Evolutionary conservation across 2,113 vertebrate genomes (phyloP).

Genomic region (Elephantulus edwardii): DNA sequence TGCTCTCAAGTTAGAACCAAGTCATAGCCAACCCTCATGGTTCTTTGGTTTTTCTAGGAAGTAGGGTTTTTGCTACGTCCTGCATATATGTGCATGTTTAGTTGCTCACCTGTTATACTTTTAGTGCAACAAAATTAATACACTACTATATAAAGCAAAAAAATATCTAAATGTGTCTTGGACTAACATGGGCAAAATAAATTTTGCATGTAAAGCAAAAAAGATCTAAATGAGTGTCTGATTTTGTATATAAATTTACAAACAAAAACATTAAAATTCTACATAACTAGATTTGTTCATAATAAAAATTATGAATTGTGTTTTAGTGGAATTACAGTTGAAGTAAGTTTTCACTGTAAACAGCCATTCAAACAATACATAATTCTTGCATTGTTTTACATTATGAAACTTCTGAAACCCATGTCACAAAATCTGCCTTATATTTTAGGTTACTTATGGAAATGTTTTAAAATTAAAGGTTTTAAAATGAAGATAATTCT

Average conservation of each 20-base stretch:
- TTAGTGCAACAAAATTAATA: background rate
- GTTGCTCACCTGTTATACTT: background rate
- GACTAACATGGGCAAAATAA: background rate
- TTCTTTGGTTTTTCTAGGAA: background rate
- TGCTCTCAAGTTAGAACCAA: no score
- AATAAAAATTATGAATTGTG: slow-evolving; percentile 31
- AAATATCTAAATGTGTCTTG: background rate
- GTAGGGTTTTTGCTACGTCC: background rate
- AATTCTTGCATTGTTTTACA: background rate
- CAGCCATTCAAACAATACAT: background rate
- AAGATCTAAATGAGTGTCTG: background rate
- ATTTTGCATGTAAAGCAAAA: background rate
- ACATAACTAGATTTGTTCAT: background rate
- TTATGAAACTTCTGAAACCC: background rate
- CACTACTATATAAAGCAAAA: background rate
- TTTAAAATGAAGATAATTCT: background rate
- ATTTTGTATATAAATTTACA: background rate
- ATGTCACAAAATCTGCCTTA: background rate
- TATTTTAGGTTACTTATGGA: background rate
- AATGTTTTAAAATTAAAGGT: no score
- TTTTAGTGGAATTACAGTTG: slow-evolving; percentile 14
- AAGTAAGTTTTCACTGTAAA: slow-evolving; percentile 24
- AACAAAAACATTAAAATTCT: slow-evolving; percentile 25
- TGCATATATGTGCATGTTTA: background rate
- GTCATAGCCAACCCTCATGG: no score